A percentile compares a stretch with the other conserved stretches of the same genome.
phyloP scores from a whole-genome alignment of 1,140 invertebrate genomes.

The Scaptomyza pallida region DNA sequence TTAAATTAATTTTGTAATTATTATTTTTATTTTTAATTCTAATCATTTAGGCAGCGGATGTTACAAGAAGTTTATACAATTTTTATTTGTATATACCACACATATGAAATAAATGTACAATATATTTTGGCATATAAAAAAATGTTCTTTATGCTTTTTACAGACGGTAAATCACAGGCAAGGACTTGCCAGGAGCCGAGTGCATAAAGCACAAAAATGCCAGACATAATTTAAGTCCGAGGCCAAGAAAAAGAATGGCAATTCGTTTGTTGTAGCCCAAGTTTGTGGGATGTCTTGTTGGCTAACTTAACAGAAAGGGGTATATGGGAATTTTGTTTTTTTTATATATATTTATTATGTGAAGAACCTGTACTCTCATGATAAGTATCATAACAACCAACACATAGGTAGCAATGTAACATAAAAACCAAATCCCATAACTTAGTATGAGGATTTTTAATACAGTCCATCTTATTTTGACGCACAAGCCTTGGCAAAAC shows the following conservation, averaged over 20 bases:
- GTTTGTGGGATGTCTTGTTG: background rate
- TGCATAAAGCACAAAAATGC: slow-evolving; percentile 12
- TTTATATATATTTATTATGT: too few species aligned
- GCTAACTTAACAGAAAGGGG: too few species aligned
- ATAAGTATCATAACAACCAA: too few species aligned
- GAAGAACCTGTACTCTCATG: too few species aligned
- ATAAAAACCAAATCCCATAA: too few species aligned
- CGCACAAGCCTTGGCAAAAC: too few species aligned
- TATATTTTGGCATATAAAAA: slow-evolving; percentile 11
- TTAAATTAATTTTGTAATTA: slow-evolving; percentile 32
- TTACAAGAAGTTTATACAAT: slow-evolving; percentile 37
- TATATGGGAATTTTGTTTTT: too few species aligned
- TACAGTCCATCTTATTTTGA: too few species aligned
- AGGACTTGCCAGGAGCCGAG: background rate
- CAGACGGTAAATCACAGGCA: slow-evolving; percentile 12
- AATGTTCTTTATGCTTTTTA: background rate
- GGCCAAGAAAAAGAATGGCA: background rate
- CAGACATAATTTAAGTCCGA: slow-evolving; percentile 18
- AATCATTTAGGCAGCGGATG: slow-evolving; percentile 59
- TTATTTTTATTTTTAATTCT: slow-evolving; percentile 23
- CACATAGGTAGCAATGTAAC: too few species aligned
- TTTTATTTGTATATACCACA: slow-evolving; percentile 36
- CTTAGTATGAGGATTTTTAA: too few species aligned
- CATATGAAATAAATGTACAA: slow-evolving; percentile 30
- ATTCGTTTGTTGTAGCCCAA: slow-evolving; percentile 1